Percentiles rank a stretch among this genome's conserved stretches.
These are phyloP conservation scores for Lamprologus speciosus DNA, from an alignment of 2,113 vertebrate species.

Conservation along the genomic window DNA sequence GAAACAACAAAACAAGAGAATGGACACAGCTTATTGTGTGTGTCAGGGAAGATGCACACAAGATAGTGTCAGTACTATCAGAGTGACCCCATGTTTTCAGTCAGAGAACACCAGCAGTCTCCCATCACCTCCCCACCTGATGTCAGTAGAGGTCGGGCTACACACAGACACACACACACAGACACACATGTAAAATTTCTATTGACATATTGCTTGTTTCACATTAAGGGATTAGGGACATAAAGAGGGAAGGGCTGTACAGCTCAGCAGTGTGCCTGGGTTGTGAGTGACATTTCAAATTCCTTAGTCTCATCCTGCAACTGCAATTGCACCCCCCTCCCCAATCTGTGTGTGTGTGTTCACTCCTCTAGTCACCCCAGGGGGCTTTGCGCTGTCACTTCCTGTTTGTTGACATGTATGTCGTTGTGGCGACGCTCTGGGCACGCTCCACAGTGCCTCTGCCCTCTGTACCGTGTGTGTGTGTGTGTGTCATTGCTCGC, in stretches of 20 bases:
- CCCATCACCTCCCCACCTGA: neutral
- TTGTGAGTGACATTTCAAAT: constrained; percentile 59
- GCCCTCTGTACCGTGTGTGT: constrained; percentile 21
- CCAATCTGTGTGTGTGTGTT: constrained; percentile 12
- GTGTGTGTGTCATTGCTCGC: constrained; percentile 26
- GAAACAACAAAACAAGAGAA: neutral
- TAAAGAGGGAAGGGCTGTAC: neutral
- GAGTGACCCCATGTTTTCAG: neutral
- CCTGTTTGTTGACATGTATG: constrained; percentile 67
- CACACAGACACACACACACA: neutral
- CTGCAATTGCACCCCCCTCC: neutral
- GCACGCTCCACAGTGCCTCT: constrained; percentile 36
- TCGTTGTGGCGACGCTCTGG: constrained; percentile 53
- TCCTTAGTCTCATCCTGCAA: constrained; percentile 49
- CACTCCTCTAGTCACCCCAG: constrained; percentile 55
- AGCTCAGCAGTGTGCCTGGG: constrained; percentile 9
- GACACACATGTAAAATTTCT: neutral
- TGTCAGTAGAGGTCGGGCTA: neutral
- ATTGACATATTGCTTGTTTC: neutral
- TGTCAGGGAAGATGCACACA: neutral
- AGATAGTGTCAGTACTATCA: neutral
- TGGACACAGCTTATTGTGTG: neutral
- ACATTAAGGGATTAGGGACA: constrained; percentile 22
- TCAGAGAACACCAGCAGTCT: neutral
- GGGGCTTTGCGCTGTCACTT: constrained; percentile 61